Percentiles rank a stretch among this genome's conserved stretches.
phyloP scores from a whole-genome alignment of 2,113 vertebrate species.

The Ibidorhyncha struthersii region DNA sequence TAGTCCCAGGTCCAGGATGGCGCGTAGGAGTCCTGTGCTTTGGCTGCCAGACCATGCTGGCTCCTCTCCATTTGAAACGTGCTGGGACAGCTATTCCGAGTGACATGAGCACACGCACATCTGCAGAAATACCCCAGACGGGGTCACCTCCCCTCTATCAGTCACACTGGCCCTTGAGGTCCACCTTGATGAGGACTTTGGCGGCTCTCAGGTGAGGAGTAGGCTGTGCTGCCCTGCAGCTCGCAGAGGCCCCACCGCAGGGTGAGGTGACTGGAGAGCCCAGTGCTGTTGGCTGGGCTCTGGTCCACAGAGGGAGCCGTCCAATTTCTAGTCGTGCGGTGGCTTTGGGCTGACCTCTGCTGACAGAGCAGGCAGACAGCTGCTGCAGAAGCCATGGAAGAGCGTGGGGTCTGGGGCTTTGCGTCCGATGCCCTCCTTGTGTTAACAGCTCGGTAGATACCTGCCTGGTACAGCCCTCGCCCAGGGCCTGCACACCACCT shows the following conservation, averaged over 20 bases:
- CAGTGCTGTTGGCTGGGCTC: neutral
- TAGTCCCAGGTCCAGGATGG: neutral
- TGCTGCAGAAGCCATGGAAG: rapidly evolving
- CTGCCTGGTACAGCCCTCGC: neutral
- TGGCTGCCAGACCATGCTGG: neutral
- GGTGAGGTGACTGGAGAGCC: neutral
- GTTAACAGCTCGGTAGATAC: neutral
- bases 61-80: rapidly evolving
- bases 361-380: neutral
- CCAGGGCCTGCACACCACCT: neutral
- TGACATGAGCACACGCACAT: rapidly evolving
- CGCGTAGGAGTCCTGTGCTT: neutral
- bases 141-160: too few species aligned
- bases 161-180: rapidly evolving
- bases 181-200: rapidly evolving
- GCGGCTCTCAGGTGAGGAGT: neutral
- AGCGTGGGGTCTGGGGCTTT: neutral
- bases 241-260: rapidly evolving
- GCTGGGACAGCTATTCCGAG: neutral
- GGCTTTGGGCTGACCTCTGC: slow-evolving; percentile 47
- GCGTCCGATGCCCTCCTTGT: neutral
- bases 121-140: rapidly evolving
- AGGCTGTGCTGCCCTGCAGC: neutral
- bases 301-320: neutral
- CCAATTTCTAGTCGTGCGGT: neutral